Percentiles rank a stretch among this genome's conserved stretches.
Conservation (phyloP, 2,797 vertebrate genomes). For the Zenarchopterus dispar region DNA sequence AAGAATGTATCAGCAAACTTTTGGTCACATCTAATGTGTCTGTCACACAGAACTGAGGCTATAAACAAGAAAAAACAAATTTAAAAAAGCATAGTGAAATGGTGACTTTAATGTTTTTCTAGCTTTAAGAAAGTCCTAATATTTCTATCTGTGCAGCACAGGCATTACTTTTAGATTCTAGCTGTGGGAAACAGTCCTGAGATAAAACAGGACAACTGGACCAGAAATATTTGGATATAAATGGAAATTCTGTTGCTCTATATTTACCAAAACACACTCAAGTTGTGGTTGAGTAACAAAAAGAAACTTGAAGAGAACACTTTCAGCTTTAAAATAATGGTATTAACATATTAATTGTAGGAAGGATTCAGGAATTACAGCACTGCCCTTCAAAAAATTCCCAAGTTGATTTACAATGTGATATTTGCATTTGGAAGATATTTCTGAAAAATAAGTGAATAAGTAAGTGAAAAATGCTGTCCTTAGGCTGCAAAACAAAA, state of each 20-base stretch:
- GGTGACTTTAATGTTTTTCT: not conserved
- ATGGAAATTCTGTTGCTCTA: too few species aligned
- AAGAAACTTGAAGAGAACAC: not conserved
- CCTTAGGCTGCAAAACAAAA: not conserved
- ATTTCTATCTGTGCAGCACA: too few species aligned
- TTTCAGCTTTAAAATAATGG: not conserved
- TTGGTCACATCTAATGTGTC: constrained; percentile 56
- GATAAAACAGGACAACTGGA: not conserved
- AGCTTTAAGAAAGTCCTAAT: constrained; percentile 1
- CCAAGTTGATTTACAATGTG: not conserved
- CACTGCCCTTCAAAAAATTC: not conserved
- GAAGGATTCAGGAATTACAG: not conserved
- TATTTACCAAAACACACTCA: not conserved
- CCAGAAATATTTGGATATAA: too few species aligned
- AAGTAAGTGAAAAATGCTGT: not conserved
- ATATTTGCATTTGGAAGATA: not conserved
- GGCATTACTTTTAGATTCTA: not conserved
- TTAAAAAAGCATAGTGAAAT: not conserved
- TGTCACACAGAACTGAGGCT: too few species aligned
- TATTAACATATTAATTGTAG: not conserved
- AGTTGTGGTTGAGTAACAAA: not conserved
- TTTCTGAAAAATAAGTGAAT: not conserved
- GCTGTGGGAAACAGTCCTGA: not conserved
- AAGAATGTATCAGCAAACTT: constrained; percentile 36
- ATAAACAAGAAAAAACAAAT: not conserved